Conservation (phyloP, 1,140 invertebrate species). For the Littorina saxatilis region DNA sequence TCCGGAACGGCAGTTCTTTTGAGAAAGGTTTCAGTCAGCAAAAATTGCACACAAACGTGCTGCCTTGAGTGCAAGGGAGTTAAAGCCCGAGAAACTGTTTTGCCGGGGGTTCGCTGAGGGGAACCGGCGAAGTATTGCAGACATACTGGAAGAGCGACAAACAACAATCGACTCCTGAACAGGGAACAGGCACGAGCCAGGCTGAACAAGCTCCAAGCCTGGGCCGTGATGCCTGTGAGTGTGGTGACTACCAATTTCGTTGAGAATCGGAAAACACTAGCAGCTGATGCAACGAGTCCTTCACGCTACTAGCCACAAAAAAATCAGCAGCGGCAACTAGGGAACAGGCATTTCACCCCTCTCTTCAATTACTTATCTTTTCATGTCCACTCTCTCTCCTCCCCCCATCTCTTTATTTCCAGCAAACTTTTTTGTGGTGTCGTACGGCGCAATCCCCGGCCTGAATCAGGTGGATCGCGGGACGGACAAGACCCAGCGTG, state of each 20-base stretch:
- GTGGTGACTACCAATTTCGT: conserved; percentile 25
- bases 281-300: conserved; percentile 21
- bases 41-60: conserved; percentile 38
- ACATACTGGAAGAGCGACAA: conserved; percentile 21
- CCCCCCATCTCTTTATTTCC: conserved; percentile 19
- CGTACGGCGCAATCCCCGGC: conserved; percentile 18
- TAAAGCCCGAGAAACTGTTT: background rate
- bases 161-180: conserved; percentile 16
- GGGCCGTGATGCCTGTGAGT: conserved; percentile 17
- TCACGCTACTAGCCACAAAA: conserved; percentile 34
- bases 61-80: conserved; percentile 30
- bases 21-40: background rate
- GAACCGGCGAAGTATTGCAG: conserved; percentile 24
- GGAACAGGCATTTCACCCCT: conserved; percentile 30
- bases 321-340: conserved; percentile 39
- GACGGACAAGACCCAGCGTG: conserved; percentile 24
- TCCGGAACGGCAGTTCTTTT: conserved; percentile 6
- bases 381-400: conserved; percentile 8
- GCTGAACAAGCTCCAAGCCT: conserved; percentile 4
- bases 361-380: background rate
- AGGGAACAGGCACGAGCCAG: background rate
- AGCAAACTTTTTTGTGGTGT: conserved; percentile 25
- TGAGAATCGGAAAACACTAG: conserved; percentile 16
- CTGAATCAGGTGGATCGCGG: conserved; percentile 20
- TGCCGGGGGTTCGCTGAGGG: background rate